These are phyloP conservation scores for Myotis vivesi DNA, from an alignment of 2,797 vertebrate species.

Conservation along the genomic window DNA sequence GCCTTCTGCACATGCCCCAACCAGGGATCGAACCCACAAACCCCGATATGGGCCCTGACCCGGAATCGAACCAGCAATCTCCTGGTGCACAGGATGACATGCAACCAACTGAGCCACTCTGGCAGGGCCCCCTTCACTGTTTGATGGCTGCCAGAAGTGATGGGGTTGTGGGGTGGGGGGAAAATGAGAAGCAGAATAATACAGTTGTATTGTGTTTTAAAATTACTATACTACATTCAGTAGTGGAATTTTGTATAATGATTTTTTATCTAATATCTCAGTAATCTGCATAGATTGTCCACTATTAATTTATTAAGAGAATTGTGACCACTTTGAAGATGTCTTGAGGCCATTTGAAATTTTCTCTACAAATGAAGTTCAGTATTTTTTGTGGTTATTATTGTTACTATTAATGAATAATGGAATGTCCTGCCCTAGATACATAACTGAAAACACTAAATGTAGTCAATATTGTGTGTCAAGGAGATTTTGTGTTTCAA, in stretches of 20 bases:
- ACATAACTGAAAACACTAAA: conserved; percentile 64
- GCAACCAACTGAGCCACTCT: too few relatives aligned
- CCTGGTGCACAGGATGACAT: too few relatives aligned
- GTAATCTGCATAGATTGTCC: conserved; percentile 19
- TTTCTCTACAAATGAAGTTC: conserved; percentile 66
- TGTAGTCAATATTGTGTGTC: conserved; percentile 28
- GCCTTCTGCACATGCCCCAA: too few relatives aligned
- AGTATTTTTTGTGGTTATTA: conserved; percentile 68
- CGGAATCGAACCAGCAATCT: too few relatives aligned
- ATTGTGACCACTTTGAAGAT: conserved; percentile 72
- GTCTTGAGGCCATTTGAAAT: conserved; percentile 49
- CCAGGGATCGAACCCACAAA: too few relatives aligned
- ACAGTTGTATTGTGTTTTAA: neutral
- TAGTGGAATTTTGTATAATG: conserved; percentile 57
- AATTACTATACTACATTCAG: conserved; percentile 34
- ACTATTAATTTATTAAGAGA: conserved; percentile 68
- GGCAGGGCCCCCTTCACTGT: neutral
- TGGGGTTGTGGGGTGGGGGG: too few relatives aligned
- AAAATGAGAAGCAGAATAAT: neutral
- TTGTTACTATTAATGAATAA: conserved; percentile 66
- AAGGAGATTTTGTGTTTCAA: conserved; percentile 22
- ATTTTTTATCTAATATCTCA: conserved; percentile 58
- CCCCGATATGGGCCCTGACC: too few relatives aligned
- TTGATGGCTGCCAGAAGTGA: neutral
- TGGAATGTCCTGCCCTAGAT: conserved; percentile 30